Base-by-base conservation (phyloP, 2,888 invertebrate genomes). In the Formica aserva region DNA sequence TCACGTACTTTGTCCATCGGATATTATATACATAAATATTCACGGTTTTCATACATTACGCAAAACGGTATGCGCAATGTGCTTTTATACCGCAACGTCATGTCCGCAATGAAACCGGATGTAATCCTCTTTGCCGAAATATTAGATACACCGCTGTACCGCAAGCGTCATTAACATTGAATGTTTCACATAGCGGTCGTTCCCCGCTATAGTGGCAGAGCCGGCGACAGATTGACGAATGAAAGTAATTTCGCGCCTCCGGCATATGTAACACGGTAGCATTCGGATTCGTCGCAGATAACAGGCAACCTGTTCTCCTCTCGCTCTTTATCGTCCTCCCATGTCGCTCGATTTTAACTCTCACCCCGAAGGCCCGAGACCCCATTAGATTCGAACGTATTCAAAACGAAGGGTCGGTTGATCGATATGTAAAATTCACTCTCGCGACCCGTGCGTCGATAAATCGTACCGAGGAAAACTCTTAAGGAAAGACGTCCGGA, bases 401-500 rank as follows among this genome's bases (percentile, higher is more conserved):
- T 90, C 90, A 84, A 87, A 88, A 83, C 84, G 84, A 82, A 84
- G 89, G 83, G 86, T 82, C 77, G 81, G 22, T 65, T 89, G 90
- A 90, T 90, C 90, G 90, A 90, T 90, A 91, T 87, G 89, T 87
- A 87, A 91, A 90, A 92, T 91, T 91, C 90, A 90, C 91, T 90
- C 86, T 77, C 63, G 85, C 86, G 89, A 88, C 86, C 90, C 88
- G 82, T 63, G 45, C 84, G 63, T 72, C 88, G 84, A 91, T 91
- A 91, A 90, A 89, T 91, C 88, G 85, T 82, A 71, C 52, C 55
- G 66, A 66, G 76, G 82, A 82, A 85, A 74, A 82, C 77, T 65
- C 75, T 65, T 74, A 85, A 87, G 81, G 82, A 85, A 77, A 86
- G 74, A 86, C 83, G 86, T 74, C 83, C 62, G 71, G 18, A 60